Evolutionary conservation across 2,113 vertebrate species (phyloP).

Genomic region (Cinclus cinclus): DNA sequence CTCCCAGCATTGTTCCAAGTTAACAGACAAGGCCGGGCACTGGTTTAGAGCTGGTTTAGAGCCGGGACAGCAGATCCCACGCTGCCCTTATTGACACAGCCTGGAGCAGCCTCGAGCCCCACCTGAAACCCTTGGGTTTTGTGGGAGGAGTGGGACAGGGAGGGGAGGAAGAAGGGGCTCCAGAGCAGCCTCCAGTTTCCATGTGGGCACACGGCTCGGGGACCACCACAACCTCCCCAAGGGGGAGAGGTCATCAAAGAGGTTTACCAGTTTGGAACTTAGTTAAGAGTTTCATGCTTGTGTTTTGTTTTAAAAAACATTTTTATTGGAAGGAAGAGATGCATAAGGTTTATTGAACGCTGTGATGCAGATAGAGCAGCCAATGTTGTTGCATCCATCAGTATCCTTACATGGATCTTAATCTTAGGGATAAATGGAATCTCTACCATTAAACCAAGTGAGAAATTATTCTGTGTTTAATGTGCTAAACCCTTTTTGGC

Average conservation of each 20-base stretch:
- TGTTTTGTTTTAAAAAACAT: conserved; percentile 26
- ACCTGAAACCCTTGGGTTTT: not conserved
- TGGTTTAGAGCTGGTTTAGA: not conserved
- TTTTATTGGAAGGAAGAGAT: conserved; percentile 20
- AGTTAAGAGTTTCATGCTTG: conserved; percentile 24
- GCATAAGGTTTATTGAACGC: not conserved
- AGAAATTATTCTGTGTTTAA: not conserved
- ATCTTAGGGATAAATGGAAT: not conserved
- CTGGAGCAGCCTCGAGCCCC: fast-evolving
- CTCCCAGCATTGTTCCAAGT: not conserved
- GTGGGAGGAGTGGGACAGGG: not conserved
- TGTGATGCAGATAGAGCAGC: not conserved
- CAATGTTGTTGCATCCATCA: not conserved
- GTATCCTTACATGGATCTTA: not conserved
- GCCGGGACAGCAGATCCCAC: not conserved
- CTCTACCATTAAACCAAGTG: not conserved
- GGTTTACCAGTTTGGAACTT: conserved; percentile 10
- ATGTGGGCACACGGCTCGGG: not conserved
- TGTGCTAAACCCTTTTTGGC: not conserved
- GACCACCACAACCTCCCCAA: no score
- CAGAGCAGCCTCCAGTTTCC: not conserved
- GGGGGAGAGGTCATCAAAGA: not conserved
- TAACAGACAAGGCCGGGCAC: not conserved
- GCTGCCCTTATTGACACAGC: fast-evolving
- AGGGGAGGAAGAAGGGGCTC: fast-evolving